Conservation (phyloP, 1,140 invertebrate genomes). For the Lycorma delicatula region DNA sequence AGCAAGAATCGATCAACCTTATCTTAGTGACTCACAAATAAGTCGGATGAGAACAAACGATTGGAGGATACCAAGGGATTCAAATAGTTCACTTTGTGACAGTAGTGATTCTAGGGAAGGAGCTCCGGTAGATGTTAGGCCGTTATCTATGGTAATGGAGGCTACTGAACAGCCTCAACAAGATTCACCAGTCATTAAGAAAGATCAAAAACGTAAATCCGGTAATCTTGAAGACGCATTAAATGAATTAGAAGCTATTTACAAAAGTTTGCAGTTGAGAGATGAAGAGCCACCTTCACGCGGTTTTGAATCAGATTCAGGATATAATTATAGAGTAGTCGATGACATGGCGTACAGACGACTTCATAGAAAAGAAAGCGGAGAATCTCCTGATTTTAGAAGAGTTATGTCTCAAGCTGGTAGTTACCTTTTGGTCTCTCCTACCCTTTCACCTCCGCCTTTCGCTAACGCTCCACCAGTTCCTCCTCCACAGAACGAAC, state of each 20-base stretch:
- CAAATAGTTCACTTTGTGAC: not conserved
- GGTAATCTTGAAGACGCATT: slow-evolving; percentile 77
- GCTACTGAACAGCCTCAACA: slow-evolving; percentile 28
- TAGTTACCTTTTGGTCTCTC: slow-evolving; percentile 63
- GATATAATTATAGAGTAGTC: slow-evolving; percentile 38
- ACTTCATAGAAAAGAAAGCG: slow-evolving; percentile 41
- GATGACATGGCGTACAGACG: slow-evolving; percentile 75
- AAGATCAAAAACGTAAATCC: slow-evolving; percentile 41
- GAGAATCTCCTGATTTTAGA: slow-evolving; percentile 37
- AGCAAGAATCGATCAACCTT: slow-evolving; percentile 38
- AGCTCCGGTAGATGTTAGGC: slow-evolving; percentile 15
- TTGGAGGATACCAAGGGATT: not conserved
- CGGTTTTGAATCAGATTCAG: slow-evolving; percentile 15
- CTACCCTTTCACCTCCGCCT: slow-evolving; percentile 42
- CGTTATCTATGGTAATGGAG: slow-evolving; percentile 33
- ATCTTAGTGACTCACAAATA: slow-evolving; percentile 42
- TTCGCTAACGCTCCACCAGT: slow-evolving; percentile 22
- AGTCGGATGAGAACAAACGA: not conserved
- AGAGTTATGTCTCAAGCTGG: slow-evolving; percentile 54
- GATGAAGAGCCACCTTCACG: slow-evolving; percentile 62
- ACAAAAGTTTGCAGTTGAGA: slow-evolving; percentile 68
- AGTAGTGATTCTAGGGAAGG: slow-evolving; percentile 1
- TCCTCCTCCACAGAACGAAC: slow-evolving; percentile 43
- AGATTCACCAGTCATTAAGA: slow-evolving; percentile 11
- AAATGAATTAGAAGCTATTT: slow-evolving; percentile 80